Percentiles rank a stretch among this genome's conserved stretches.
These are phyloP conservation scores for Papilio elwesi DNA, from an alignment of 2,888 invertebrate genomes.

Conservation along the genomic window DNA sequence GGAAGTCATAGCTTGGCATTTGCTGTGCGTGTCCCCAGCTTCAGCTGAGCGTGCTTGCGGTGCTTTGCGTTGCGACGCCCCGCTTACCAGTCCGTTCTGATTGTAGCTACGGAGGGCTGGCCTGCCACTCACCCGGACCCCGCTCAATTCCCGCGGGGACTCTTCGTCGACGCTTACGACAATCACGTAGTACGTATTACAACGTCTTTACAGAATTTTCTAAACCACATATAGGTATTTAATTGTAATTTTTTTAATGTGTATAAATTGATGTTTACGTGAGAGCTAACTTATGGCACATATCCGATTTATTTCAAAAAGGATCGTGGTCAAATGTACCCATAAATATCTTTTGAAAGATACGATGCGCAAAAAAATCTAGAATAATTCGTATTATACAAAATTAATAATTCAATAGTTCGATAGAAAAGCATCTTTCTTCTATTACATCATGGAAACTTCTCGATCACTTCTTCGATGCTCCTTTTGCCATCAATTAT, in stretches of 20 bases:
- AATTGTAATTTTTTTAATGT: neutral
- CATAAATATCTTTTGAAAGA: too few species aligned
- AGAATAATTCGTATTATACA: too few species aligned
- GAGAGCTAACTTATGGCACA: too few species aligned
- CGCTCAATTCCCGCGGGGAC: conserved; percentile 64
- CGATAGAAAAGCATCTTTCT: too few species aligned
- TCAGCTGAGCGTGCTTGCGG: conserved; percentile 40
- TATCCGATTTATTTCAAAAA: too few species aligned
- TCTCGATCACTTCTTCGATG: too few species aligned
- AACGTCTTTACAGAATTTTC: conserved; percentile 17
- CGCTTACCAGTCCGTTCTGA: conserved; percentile 61
- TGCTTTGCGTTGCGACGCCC: conserved; percentile 40
- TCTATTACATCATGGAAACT: too few species aligned
- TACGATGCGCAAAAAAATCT: too few species aligned
- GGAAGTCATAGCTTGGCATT: conserved; percentile 28
- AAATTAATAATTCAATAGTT: too few species aligned
- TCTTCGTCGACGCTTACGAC: conserved; percentile 54
- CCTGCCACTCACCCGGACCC: conserved; percentile 73
- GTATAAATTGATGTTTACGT: neutral
- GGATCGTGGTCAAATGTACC: too few species aligned
- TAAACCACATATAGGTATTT: too few species aligned
- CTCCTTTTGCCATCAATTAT: too few species aligned
- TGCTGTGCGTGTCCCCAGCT: conserved; percentile 34
- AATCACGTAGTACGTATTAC: conserved; percentile 75
- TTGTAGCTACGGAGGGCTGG: conserved; percentile 76